Base-by-base conservation (phyloP, 2,113 vertebrate species). In the Sardina pilchardus region DNA sequence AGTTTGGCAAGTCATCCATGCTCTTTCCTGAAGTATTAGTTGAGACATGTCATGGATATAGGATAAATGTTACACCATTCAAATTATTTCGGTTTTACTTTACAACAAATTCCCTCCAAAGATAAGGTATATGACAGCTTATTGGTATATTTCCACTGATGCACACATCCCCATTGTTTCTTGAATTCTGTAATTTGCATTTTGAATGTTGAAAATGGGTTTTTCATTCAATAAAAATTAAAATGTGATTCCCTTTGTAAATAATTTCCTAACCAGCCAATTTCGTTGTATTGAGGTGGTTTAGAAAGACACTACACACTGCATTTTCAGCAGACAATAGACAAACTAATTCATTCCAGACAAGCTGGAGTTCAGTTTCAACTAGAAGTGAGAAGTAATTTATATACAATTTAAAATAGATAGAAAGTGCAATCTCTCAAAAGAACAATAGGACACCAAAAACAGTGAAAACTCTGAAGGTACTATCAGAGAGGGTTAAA, bases 191-290 rank as follows among this genome's bases (percentile, higher is more conserved):
- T 78, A 78, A 78, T 78, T 78, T 34, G 14, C 71, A 36, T 17
- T 78, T 78, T 78, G 71, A 78, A 78, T 78, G 71, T 78, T 89
- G 91, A 89, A 88, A 86, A 84, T 93, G 90, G 93, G 92, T 91
- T 91, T 94, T 94, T 94, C 93, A 94, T 93, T 94, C 91, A 94
- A 94, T 94, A 94, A 94, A 94, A 90, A 90, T 91, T 93, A 91
- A 91, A 92, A 93, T 92, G 88, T 63, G 5, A n/a, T 84, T 42
- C 45, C 36, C 17, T 7, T 83, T 36, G 30, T 63, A 83, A 39
- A 7, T 71, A 71, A 78, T 59, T 59, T 24, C 30, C 30, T 71
- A 71, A 36, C 12, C 71, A 14, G 14, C 30, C 39, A 5, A 16
- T 39, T 0, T 36, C 30, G 1, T 78, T 34, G 14, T 5, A 1